Conservation (phyloP, 1,140 invertebrate species). For the Andricus grossulariae region DNA sequence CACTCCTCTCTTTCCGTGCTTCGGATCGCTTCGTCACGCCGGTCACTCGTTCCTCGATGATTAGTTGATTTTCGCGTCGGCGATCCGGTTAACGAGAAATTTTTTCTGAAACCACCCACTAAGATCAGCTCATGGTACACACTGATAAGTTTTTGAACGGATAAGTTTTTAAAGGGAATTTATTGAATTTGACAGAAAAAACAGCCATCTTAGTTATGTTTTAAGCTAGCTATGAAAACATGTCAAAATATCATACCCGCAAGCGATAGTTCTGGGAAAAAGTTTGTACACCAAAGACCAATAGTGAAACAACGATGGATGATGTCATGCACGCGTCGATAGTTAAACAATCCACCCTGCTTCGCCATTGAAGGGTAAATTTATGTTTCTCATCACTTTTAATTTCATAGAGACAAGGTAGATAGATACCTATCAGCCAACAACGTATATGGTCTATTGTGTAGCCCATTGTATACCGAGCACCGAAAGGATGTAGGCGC, state of each 20-base stretch:
- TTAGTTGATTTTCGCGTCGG: conserved; percentile 19
- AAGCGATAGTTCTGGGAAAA: conserved; percentile 37
- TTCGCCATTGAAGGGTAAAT: conserved; percentile 54
- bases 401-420: conserved; percentile 69
- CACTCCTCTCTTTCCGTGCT: not conserved
- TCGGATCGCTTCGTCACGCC: conserved; percentile 18
- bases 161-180: not conserved
- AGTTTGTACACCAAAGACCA: not conserved
- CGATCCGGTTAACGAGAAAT: conserved; percentile 22
- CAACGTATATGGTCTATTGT: conserved; percentile 48
- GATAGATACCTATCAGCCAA: conserved; percentile 66
- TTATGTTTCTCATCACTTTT: conserved; percentile 72
- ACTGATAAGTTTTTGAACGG: not conserved
- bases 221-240: not conserved
- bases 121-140: not conserved
- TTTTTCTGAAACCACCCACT: not conserved
- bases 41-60: not conserved
- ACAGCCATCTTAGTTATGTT: not conserved
- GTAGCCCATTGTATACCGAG: conserved; percentile 51
- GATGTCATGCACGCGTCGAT: conserved; percentile 45
- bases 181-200: not conserved
- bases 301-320: not conserved
- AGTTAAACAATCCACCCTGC: conserved; percentile 50
- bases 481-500: conserved; percentile 52
- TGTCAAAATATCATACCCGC: not conserved